These are phyloP conservation scores for Amphipoea oculea DNA, from an alignment of 2,888 invertebrate species.

Conservation along the genomic window DNA sequence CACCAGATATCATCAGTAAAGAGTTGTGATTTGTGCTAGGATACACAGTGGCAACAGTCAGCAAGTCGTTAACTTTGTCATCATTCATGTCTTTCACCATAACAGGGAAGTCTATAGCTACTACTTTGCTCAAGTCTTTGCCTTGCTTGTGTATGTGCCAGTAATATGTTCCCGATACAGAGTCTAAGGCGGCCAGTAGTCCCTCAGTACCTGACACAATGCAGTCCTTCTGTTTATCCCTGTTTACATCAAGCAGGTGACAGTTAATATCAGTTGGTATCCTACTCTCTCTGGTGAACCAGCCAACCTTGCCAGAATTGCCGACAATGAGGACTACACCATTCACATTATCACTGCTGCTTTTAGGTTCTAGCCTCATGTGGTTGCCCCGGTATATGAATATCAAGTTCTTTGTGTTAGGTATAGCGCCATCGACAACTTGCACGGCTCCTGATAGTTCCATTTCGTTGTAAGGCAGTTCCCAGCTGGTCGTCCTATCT, in stretches of 20 bases:
- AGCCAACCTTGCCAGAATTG: slow-evolving; percentile 93
- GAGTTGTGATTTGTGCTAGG: slow-evolving; percentile 90
- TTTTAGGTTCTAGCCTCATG: slow-evolving; percentile 88
- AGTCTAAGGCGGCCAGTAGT: slow-evolving; percentile 88
- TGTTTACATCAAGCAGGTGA: slow-evolving; percentile 93
- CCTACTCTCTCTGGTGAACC: slow-evolving; percentile 93
- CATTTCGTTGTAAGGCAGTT: slow-evolving; percentile 92
- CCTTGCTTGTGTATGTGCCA: slow-evolving; percentile 91
- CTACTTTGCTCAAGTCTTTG: slow-evolving; percentile 87
- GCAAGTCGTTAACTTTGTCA: slow-evolving; percentile 93
- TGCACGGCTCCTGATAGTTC: slow-evolving; percentile 93
- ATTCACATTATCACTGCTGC: slow-evolving; percentile 88
- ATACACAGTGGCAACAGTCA: slow-evolving; percentile 90
- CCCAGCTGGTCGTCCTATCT: slow-evolving; percentile 92
- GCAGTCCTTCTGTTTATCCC: slow-evolving; percentile 93
- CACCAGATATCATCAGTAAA: slow-evolving; percentile 93
- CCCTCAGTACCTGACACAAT: slow-evolving; percentile 94
- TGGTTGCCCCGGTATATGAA: slow-evolving; percentile 93
- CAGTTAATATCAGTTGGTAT: slow-evolving; percentile 94
- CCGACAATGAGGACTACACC: slow-evolving; percentile 93
- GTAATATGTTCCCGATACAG: slow-evolving; percentile 88
- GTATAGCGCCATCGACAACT: slow-evolving; percentile 92
- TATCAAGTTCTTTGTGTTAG: slow-evolving; percentile 93
- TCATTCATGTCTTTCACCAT: slow-evolving; percentile 93
- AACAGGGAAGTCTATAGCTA: slow-evolving; percentile 92